These are phyloP conservation scores for Tokudaia tokunoshimensis DNA, from an alignment of 2,797 vertebrate species.

Conservation along the genomic window DNA sequence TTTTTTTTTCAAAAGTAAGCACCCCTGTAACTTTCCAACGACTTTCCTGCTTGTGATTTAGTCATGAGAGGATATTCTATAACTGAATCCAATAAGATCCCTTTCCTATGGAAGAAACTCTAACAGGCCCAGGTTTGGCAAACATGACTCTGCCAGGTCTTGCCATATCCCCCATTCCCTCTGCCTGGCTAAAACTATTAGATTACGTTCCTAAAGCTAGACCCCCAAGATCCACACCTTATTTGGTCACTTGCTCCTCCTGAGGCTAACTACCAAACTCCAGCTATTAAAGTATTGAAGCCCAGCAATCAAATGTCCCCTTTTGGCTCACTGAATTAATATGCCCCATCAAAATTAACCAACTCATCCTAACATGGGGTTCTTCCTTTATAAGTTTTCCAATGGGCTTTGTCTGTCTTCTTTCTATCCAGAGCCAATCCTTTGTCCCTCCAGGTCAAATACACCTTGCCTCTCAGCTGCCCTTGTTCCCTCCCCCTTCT, in stretches of 20 bases:
- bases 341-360: background rate
- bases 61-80: background rate
- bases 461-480: background rate
- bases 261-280: background rate
- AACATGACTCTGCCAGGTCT: background rate
- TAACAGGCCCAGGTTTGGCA: background rate
- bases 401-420: background rate
- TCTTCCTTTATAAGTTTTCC: background rate
- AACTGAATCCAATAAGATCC: background rate
- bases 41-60: background rate
- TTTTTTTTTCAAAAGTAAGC: background rate
- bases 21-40: background rate
- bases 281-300: background rate
- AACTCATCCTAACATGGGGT: background rate
- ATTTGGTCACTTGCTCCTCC: background rate
- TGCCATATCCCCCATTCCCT: background rate
- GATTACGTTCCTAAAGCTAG: background rate
- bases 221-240: background rate
- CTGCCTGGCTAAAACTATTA: background rate
- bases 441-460: background rate
- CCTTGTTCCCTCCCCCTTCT: background rate
- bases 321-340: background rate
- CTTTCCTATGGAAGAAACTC: background rate
- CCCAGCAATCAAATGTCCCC: background rate
- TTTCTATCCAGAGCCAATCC: background rate